A percentile compares a stretch with the other conserved stretches of the same genome.
phyloP scores from a whole-genome alignment of 2,113 vertebrate species.

The Rhagologus leucostigma region DNA sequence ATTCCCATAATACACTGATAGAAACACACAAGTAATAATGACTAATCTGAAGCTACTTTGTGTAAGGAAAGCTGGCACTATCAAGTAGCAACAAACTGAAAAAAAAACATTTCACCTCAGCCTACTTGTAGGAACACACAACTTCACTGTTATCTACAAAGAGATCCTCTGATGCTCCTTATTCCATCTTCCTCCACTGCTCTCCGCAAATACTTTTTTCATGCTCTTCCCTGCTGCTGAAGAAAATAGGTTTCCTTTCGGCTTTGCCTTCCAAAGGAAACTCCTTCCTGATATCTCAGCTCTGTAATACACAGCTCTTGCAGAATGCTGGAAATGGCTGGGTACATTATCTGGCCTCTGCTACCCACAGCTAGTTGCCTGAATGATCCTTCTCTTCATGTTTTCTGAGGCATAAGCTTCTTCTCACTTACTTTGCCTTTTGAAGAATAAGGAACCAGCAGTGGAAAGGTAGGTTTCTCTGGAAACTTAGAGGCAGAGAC shows the following conservation, averaged over 20 bases:
- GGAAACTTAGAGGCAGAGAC: not conserved
- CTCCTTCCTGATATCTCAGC: not conserved
- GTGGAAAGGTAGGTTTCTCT: not conserved
- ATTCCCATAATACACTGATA: not conserved
- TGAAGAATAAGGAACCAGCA: not conserved
- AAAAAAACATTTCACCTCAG: not conserved
- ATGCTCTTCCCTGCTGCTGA: not conserved
- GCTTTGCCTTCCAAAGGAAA: not conserved
- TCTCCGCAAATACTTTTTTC: not conserved
- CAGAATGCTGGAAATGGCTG: not conserved
- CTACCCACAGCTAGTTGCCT: not conserved
- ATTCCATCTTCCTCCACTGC: not conserved
- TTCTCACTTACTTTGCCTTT: not conserved
- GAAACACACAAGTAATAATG: not conserved
- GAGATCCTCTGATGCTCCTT: not conserved
- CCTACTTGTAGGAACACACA: not conserved
- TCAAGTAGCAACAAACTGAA: not conserved
- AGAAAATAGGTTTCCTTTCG: not conserved
- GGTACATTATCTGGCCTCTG: not conserved
- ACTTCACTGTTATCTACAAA: not conserved
- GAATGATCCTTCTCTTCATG: not conserved
- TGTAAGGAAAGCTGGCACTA: not conserved
- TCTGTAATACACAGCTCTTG: not conserved
- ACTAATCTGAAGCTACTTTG: not conserved
- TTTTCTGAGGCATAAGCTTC: not conserved